Base-by-base conservation (phyloP, 1,140 invertebrate genomes). In the Aphelinus atriplicis region DNA sequence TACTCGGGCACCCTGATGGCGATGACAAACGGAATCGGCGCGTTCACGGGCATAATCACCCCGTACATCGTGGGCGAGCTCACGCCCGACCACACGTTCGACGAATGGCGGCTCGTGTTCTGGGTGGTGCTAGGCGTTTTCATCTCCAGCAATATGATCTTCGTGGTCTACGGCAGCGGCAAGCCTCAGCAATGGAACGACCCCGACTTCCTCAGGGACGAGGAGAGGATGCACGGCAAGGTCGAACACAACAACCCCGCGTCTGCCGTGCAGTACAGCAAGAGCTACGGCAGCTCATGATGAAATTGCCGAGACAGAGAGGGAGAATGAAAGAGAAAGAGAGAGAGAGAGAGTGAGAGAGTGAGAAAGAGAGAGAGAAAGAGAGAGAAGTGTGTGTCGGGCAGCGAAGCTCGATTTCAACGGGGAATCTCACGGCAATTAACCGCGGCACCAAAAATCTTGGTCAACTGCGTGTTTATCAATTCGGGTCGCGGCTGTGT, bases 1-100 rank as follows among this genome's bases (percentile, higher is more conserved):
- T 94, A 92, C 85, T 93, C 94, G 9, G 94, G 95, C 62, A 93
- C 93, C 1, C 85, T 95, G 43, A 96, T 96, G 90, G 95, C 94
- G 1, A 89, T 96, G 53, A 93, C 94, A 0, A 96, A 96, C 83
- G 94, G 94, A 1, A 92, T 95, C 71, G 95, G 94, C 3, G 94
- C 94, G 0, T 89, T 95, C 2, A 92, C 94, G 62, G 95, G 94
- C 7, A 95, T 96, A 66, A 85, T 96, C 1, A 92, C 92, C 42
- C 95, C 95, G 0, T 92, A 92, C 81, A 87, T 96, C 42, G 93
- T 95, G 51, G 94, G 94, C 67, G 88, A 92, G 4, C 88, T 96
- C 75, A 95, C 94, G 62, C 90, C 91, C 80, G 89, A 94, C 85
- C 91, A 92, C 81, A 91, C 91, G 3, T 80, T 93, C n/a, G 85